phyloP scores from a whole-genome alignment of 2,888 invertebrate species.

The Phalera bucephala region DNA sequence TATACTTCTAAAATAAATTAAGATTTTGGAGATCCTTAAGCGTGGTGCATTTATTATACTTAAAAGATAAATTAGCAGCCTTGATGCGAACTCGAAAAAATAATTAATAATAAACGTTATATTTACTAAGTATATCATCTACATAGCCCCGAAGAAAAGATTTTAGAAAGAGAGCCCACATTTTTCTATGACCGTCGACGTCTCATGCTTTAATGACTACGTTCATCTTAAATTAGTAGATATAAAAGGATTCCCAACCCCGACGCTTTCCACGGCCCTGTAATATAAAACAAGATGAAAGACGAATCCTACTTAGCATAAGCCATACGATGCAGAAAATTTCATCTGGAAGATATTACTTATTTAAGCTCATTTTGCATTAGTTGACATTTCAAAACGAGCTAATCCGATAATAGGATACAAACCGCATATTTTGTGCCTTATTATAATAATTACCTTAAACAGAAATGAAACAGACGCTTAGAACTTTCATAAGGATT shows the following conservation, averaged over 20 bases:
- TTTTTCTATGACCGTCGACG: neutral
- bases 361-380: slow-evolving; percentile 44
- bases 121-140: too few relatives aligned
- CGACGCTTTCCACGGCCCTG: slow-evolving; percentile 41
- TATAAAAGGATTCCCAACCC: slow-evolving; percentile 34
- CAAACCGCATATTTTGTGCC: slow-evolving; percentile 4
- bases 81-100: too few relatives aligned
- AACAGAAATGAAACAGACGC: neutral
- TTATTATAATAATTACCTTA: slow-evolving; percentile 4
- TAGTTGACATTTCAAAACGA: slow-evolving; percentile 39
- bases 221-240: slow-evolving; percentile 18
- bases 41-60: too few relatives aligned
- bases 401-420: slow-evolving; percentile 19
- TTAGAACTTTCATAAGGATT: neutral
- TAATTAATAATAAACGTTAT: too few relatives aligned
- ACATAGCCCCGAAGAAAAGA: too few relatives aligned
- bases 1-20: too few relatives aligned
- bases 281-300: slow-evolving; percentile 63
- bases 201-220: neutral
- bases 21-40: too few relatives aligned
- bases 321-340: slow-evolving; percentile 46
- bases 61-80: too few relatives aligned
- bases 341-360: slow-evolving; percentile 35
- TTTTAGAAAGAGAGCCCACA: too few relatives aligned
- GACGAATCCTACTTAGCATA: slow-evolving; percentile 60